phyloP scores from a whole-genome alignment of 1,140 invertebrate species.

The Leptoteleia sp. region DNA sequence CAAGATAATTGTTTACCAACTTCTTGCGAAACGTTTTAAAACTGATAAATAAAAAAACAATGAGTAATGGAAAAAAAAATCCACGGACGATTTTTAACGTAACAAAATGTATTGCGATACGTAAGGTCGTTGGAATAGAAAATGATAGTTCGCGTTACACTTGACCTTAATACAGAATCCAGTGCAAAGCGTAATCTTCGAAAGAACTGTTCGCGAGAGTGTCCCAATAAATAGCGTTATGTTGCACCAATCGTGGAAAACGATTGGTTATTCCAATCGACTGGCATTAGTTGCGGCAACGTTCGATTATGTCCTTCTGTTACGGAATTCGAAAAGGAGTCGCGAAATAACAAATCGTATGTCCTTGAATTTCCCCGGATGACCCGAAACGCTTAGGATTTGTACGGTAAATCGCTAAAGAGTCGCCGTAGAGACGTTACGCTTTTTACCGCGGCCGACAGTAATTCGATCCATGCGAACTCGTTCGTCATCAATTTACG shows the following conservation, averaged over 20 bases:
- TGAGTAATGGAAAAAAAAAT: too few species aligned
- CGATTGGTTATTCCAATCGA: slow-evolving; percentile 27
- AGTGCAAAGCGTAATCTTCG: slow-evolving; percentile 12
- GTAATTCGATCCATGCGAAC: slow-evolving; percentile 55
- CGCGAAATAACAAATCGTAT: slow-evolving; percentile 39
- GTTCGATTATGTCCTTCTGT: slow-evolving; percentile 9
- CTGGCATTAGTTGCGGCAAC: slow-evolving; percentile 33
- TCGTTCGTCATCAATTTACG: slow-evolving; percentile 56
- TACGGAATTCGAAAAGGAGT: slow-evolving; percentile 40
- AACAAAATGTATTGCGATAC: slow-evolving; percentile 2
- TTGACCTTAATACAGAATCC: slow-evolving; percentile 36
- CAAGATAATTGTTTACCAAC: background rate
- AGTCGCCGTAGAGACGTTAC: slow-evolving; percentile 36
- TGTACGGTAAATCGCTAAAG: slow-evolving; percentile 27
- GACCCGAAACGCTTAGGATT: slow-evolving; percentile 35
- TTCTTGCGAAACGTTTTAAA: background rate
- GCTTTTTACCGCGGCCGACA: slow-evolving; percentile 43
- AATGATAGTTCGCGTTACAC: slow-evolving; percentile 16
- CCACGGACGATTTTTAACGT: background rate
- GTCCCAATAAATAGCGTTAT: slow-evolving; percentile 8
- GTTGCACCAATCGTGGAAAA: slow-evolving; percentile 22
- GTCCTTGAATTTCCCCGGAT: slow-evolving; percentile 43
- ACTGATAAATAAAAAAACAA: too few species aligned
- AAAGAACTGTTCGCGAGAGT: background rate
- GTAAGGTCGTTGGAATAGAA: slow-evolving; percentile 15